Evolutionary conservation across 2,888 invertebrate genomes (phyloP).

Genomic region (Drosophila robusta): DNA sequence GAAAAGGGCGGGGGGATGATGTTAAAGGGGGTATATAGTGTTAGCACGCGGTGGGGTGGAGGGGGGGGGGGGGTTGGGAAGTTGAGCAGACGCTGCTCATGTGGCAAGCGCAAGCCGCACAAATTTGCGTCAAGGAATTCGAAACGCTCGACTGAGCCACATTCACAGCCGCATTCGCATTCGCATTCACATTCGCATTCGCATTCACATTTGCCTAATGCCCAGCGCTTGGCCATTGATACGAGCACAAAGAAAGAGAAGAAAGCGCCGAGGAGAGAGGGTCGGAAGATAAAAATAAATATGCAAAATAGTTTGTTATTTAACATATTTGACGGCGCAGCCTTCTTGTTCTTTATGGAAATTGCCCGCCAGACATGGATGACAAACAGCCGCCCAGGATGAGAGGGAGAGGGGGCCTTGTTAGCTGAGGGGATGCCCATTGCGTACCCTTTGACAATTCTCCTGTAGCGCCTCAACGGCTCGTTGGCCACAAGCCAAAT

Average conservation of each 20-base stretch:
- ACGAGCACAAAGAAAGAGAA: slow-evolving; percentile 35
- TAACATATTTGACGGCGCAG: slow-evolving; percentile 72
- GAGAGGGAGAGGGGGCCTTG: accelerated
- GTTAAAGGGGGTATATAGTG: background rate
- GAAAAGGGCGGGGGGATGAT: background rate
- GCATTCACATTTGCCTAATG: slow-evolving; percentile 64
- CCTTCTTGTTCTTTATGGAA: slow-evolving; percentile 46
- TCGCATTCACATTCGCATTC: slow-evolving; percentile 19
- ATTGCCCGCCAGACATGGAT: slow-evolving; percentile 69
- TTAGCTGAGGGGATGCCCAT: background rate
- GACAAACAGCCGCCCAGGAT: slow-evolving; percentile 54
- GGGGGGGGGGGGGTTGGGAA: background rate
- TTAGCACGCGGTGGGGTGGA: background rate
- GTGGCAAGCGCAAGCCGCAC: slow-evolving; percentile 62
- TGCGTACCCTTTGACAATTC: slow-evolving; percentile 64
- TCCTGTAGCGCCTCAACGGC: slow-evolving; percentile 44
- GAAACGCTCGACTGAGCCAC: slow-evolving; percentile 40
- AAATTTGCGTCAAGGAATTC: slow-evolving; percentile 73
- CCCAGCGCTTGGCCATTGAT: slow-evolving; percentile 61
- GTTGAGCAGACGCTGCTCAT: slow-evolving; percentile 30
- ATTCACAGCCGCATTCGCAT: slow-evolving; percentile 31
- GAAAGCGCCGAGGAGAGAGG: slow-evolving; percentile 11
- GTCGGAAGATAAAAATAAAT: slow-evolving; percentile 59
- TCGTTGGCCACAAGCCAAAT: slow-evolving; percentile 58
- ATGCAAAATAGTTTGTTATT: slow-evolving; percentile 81